A percentile compares a stretch with the other conserved stretches of the same genome.
Evolutionary conservation across 2,797 vertebrate genomes (phyloP).

Genomic region (Poecilia wingei): DNA sequence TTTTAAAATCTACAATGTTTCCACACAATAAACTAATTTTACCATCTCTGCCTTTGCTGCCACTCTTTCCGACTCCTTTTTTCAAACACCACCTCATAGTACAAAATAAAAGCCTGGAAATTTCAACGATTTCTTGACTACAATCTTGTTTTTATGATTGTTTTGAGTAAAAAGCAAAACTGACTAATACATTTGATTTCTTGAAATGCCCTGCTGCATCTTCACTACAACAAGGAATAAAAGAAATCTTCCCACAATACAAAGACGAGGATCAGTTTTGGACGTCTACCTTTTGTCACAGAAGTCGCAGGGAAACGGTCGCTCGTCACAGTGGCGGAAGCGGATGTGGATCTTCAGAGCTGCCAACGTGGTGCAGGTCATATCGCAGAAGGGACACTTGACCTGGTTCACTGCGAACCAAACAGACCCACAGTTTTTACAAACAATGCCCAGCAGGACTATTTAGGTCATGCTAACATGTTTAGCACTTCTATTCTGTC

Average conservation of each 20-base stretch:
- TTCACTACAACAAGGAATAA: not conserved
- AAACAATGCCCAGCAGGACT: not conserved
- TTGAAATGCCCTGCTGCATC: not conserved
- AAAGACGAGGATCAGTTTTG: not conserved
- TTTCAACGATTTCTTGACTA: not conserved
- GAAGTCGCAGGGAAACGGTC: conserved; percentile 81
- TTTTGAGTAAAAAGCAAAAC: not conserved
- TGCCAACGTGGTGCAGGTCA: conserved; percentile 78
- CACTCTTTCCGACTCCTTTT: no score
- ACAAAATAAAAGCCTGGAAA: not conserved
- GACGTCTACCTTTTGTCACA: conserved; percentile 76
- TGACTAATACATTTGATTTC: not conserved
- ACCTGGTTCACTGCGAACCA: conserved; percentile 70
- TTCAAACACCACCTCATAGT: no score
- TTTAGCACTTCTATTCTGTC: not conserved
- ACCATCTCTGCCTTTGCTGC: no score
- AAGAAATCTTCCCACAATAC: not conserved
- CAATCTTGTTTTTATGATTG: not conserved
- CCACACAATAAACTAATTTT: no score
- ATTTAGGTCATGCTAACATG: not conserved
- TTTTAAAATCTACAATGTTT: no score
- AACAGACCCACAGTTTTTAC: not conserved
- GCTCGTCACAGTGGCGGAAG: conserved; percentile 81
- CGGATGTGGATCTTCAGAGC: conserved; percentile 82
- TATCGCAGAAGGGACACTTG: conserved; percentile 78